Evolutionary conservation across 2,797 vertebrate genomes (phyloP), one percentile per base, ranked within the genome.

Genomic region (Cynodonichthys magdalenae): DNA sequence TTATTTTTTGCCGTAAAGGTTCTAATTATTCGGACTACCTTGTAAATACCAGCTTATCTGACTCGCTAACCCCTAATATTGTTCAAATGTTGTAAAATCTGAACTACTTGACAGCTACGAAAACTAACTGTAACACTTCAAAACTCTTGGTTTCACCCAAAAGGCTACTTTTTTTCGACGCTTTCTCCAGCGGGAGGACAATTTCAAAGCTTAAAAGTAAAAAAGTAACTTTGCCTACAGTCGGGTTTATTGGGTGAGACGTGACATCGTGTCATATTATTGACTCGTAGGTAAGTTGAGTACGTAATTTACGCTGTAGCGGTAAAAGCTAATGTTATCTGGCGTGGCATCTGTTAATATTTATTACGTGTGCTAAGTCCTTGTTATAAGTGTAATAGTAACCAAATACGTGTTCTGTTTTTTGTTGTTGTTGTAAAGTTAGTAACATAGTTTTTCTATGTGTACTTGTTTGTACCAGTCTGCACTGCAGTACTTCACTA

Each of bases 221-320:
- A 1, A 3, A 24, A n/a, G 10, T 60, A 69, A 34, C 66, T 66
- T 44, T 18, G 53, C n/a, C 1, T 46, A 54, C 18, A 52, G 29
- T 46, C 47, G 61, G 56, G 71, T 68, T 79, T 70, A 84, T 46
- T 53, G 65, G 90, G 84, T 84, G 83, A 89, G 89, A 83, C 81
- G 88, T 84, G 64, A 85, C 68, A 19, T 55, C 67, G 70, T 76
- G 55, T 47, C 44, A 50, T 71, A 66, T 57, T 31, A 12, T 59
- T 69, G 54, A 56, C 51, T 79, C 74, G 46, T 66, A 88, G 87
- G 90, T 92, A 85, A 88, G 88, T 81, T 55, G 42, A 28, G 24
- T 31, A n/a, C 11, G n/a, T 19, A 47, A 44, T 50, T 29, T 14
- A 10, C 17, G 1, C 6, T 14, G 28, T 12, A n/a, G 19, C 28